These are phyloP conservation scores for Hydroisotoma schaefferi DNA, from an alignment of 2,888 invertebrate genomes.

Conservation along the genomic window DNA sequence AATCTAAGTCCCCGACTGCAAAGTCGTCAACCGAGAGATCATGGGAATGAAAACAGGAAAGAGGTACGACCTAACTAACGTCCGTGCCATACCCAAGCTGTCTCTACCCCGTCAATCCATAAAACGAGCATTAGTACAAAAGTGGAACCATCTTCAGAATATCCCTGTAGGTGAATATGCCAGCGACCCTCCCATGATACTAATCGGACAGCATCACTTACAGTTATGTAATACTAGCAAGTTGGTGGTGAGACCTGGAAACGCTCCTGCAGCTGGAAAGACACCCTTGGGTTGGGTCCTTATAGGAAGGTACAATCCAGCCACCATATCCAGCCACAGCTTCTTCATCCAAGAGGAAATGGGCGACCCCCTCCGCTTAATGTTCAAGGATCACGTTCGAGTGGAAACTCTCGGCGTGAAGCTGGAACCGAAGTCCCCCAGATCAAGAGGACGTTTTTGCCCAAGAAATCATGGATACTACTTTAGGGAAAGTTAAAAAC, in stretches of 20 bases:
- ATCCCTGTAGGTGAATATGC: not conserved
- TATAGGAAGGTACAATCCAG: conserved; percentile 1
- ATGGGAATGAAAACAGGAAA: not conserved
- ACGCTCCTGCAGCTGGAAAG: conserved; percentile 5
- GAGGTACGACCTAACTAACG: not conserved
- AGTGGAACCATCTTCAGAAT: conserved; percentile 6
- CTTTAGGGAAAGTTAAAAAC: not conserved
- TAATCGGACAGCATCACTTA: conserved; percentile 24
- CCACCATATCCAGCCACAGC: not conserved
- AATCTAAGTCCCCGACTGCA: not conserved
- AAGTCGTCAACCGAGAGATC: not conserved
- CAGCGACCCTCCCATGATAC: conserved; percentile 6
- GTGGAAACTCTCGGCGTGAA: not conserved
- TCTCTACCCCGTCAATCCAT: conserved; percentile 13
- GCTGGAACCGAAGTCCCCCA: not conserved
- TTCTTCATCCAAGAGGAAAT: not conserved
- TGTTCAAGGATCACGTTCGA: not conserved
- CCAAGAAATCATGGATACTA: not conserved
- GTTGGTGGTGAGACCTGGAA: not conserved
- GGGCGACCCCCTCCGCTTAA: not conserved
- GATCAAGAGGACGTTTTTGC: not conserved
- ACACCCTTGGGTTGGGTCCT: conserved; percentile 22
- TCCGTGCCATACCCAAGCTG: not conserved
- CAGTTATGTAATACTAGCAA: conserved; percentile 5
- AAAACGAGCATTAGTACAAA: not conserved